These are phyloP conservation scores for Drosophila antonietae DNA, from an alignment of 2,888 invertebrate genomes.

Conservation along the genomic window DNA sequence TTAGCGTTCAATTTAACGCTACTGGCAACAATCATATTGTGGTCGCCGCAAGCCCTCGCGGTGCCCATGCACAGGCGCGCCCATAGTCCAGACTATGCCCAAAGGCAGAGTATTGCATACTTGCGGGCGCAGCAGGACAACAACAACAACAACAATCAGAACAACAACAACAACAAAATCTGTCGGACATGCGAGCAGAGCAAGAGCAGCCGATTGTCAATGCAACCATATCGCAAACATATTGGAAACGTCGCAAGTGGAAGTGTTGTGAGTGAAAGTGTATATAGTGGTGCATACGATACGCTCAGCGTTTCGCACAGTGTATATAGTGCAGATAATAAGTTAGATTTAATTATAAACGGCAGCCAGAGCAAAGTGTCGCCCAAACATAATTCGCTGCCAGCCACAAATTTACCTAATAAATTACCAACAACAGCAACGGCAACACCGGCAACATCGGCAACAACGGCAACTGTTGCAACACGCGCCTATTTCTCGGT, in stretches of 20 bases:
- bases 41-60: slow-evolving; percentile 83
- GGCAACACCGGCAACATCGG: slow-evolving; percentile 15
- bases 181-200: slow-evolving; percentile 62
- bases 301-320: slow-evolving; percentile 55
- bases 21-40: slow-evolving; percentile 77
- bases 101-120: slow-evolving; percentile 45
- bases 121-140: slow-evolving; percentile 50
- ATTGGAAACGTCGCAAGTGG: slow-evolving; percentile 74
- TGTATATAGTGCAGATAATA: slow-evolving; percentile 76
- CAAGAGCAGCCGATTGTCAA: slow-evolving; percentile 25
- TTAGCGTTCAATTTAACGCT: slow-evolving; percentile 77
- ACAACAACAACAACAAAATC: slow-evolving; percentile 31
- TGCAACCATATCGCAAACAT: slow-evolving; percentile 53
- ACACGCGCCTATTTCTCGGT: slow-evolving; percentile 42
- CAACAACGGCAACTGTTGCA: slow-evolving; percentile 21
- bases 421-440: slow-evolving; percentile 67
- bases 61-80: slow-evolving; percentile 76
- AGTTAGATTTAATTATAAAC: slow-evolving; percentile 74
- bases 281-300: slow-evolving; percentile 47
- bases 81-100: slow-evolving; percentile 28
- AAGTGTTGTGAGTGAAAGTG: slow-evolving; percentile 22
- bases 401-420: slow-evolving; percentile 73
- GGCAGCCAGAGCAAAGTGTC: slow-evolving; percentile 47
- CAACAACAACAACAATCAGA: slow-evolving; percentile 11
- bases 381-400: slow-evolving; percentile 49